Percentiles rank a stretch among this genome's conserved stretches.
phyloP scores from a whole-genome alignment of 2,888 invertebrate genomes.

The Agrochola lota region DNA sequence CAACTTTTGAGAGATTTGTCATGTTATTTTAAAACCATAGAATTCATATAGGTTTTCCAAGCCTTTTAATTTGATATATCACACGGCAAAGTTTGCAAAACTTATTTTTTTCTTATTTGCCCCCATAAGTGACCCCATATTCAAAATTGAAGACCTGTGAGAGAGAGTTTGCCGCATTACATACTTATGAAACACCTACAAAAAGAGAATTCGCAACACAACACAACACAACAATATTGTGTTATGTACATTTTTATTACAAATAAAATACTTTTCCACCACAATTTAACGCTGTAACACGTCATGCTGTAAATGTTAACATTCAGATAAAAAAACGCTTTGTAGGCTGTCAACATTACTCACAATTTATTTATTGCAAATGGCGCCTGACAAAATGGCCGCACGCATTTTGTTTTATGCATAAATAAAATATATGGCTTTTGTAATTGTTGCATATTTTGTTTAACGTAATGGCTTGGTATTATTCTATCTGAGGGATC shows the following conservation, averaged over 20 bases:
- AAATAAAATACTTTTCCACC: background rate
- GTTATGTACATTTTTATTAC: background rate
- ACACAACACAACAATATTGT: background rate
- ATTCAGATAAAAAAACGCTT: slow-evolving; percentile 29
- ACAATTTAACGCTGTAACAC: background rate
- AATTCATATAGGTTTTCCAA: too few species aligned
- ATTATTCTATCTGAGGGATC: too few species aligned
- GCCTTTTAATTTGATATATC: too few species aligned
- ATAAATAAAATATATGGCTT: background rate
- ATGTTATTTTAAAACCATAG: too few species aligned
- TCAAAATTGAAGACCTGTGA: too few species aligned
- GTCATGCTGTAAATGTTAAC: slow-evolving; percentile 5
- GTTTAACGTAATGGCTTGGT: background rate
- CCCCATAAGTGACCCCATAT: too few species aligned
- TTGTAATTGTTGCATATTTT: slow-evolving; percentile 6
- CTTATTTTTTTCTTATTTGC: too few species aligned
- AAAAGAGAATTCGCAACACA: background rate
- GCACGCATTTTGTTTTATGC: slow-evolving; percentile 9
- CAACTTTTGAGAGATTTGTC: too few species aligned
- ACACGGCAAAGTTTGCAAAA: too few species aligned
- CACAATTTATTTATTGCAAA: slow-evolving; percentile 29
- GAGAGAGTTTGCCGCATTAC: background rate
- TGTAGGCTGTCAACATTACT: slow-evolving; percentile 31
- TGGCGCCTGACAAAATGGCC: slow-evolving; percentile 20
- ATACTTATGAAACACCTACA: background rate